phyloP scores from a whole-genome alignment of 1,140 invertebrate genomes.

The Potamilus streckersoni region DNA sequence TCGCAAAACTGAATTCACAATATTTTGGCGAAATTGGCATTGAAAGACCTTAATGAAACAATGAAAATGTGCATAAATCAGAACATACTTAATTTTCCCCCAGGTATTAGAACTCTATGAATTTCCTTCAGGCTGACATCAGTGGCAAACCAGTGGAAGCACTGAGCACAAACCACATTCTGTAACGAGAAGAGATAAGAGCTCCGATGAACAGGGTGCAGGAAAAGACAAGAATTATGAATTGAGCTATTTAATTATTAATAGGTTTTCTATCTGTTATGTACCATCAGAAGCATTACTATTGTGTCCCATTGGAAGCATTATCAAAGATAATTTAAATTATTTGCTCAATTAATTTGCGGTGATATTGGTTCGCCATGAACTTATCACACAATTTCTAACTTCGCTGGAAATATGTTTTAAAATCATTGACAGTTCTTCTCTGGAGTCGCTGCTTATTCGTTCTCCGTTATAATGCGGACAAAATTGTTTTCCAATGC shows the following conservation, averaged over 20 bases:
- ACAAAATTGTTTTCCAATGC: too few relatives aligned
- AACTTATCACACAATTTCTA: too few relatives aligned
- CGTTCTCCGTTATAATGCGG: too few relatives aligned
- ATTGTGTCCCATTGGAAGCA: too few relatives aligned
- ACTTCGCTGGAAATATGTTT: too few relatives aligned
- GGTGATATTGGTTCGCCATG: too few relatives aligned
- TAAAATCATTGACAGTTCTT: too few relatives aligned
- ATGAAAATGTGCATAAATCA: neutral
- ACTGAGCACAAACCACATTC: conserved; percentile 36
- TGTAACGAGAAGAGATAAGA: neutral
- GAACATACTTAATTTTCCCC: conserved; percentile 32
- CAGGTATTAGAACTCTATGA: conserved; percentile 29
- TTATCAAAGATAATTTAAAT: too few relatives aligned
- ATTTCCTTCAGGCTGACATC: conserved; percentile 27
- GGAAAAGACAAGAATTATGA: neutral
- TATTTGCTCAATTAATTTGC: too few relatives aligned
- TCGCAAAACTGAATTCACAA: neutral
- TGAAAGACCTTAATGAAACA: neutral
- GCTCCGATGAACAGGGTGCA: neutral
- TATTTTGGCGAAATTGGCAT: neutral
- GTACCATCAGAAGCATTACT: too few relatives aligned
- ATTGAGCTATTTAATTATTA: neutral
- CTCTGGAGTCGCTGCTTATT: too few relatives aligned
- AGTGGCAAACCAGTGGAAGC: conserved; percentile 40
- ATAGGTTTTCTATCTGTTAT: neutral